Base-by-base conservation (phyloP, 2,888 invertebrate genomes). In the Itoplectis maculator region DNA sequence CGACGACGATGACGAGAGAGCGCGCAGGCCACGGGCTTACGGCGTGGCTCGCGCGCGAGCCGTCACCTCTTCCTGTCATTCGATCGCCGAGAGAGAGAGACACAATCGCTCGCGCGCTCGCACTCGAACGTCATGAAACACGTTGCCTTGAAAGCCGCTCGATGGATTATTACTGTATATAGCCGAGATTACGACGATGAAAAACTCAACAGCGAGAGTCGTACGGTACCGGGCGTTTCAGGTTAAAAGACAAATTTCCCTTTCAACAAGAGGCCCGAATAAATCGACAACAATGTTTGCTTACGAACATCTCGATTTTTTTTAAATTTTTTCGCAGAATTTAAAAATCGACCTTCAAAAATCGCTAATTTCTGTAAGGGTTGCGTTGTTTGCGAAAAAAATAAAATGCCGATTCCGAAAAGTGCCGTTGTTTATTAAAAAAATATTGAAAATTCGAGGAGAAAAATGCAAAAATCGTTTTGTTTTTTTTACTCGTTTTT, bases 31-130 rank as follows among this genome's bases (percentile, higher is more conserved):
- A 63, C 63, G 63, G 63, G 63, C 40, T 42, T 70, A 56, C 70
- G 15, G 42, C 23, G 56, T 54, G 37, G 42, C 40, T 23, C 66
- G 49, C 15, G 42, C 56, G 68, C 47, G n/a, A n/a, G 20, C 61
- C 45, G 65, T 63, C 82, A 79, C 79, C 82, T 79, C 79, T 76
- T 79, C 75, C 79, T 72, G 82, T 82, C 79, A 69, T 74, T 80
- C 74, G 77, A 74, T 81, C 82, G 72, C 51, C 72, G 56, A 80
- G 40, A 61, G 45, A 66, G 56, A 80, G 40, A 61, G 45, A 66
- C 65, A 70, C 69, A 69, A 35, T 59, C 59, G 59, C 59, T 29
- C 56, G 56, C 29, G 42, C 54, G 61, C n/a, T n/a, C n/a, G n/a
- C n/a, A n/a, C n/a, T n/a, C 69, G 40, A 40, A 47, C 56, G 37